A percentile compares a stretch with the other conserved stretches of the same genome.
phyloP scores from a whole-genome alignment of 2,888 invertebrate species.

The Amphiduros pacificus region DNA sequence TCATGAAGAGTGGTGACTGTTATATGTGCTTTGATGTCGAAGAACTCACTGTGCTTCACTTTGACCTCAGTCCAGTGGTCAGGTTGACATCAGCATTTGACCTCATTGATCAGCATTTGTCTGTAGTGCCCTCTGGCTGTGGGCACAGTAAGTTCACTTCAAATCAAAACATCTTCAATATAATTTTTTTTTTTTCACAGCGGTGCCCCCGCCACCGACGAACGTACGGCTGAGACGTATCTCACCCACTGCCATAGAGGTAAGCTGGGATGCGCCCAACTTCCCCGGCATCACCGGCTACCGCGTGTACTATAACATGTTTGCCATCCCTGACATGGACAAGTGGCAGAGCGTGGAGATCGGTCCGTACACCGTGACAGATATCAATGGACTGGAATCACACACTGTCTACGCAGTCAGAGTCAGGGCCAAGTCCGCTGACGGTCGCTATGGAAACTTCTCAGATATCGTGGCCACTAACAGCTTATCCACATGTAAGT shows the following conservation, averaged over 20 bases:
- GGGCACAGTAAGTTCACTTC: no score
- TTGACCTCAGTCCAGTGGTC: no score
- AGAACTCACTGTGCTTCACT: no score
- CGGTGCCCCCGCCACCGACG: conserved; percentile 91
- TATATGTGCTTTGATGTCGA: no score
- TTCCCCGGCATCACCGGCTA: conserved; percentile 50
- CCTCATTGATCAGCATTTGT: no score
- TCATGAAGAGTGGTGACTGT: no score
- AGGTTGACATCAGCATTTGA: no score
- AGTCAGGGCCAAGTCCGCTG: conserved; percentile 48
- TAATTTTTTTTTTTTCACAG: no score
- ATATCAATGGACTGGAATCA: conserved; percentile 41
- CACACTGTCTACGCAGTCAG: conserved; percentile 48
- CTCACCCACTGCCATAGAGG: conserved; percentile 89
- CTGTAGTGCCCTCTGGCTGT: no score
- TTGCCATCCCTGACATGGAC: conserved; percentile 43
- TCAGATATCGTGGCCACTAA: conserved; percentile 37
- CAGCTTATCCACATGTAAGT: no score
- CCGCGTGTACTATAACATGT: conserved; percentile 51
- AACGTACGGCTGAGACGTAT: conserved; percentile 92
- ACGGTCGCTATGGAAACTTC: conserved; percentile 51
- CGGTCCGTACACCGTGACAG: conserved; percentile 32
- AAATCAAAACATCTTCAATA: no score
- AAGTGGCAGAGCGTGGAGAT: conserved; percentile 49
- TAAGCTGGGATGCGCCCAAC: conserved; percentile 65